Base-by-base conservation (phyloP, 1,140 invertebrate species). In the Eurosta solidaginis region DNA sequence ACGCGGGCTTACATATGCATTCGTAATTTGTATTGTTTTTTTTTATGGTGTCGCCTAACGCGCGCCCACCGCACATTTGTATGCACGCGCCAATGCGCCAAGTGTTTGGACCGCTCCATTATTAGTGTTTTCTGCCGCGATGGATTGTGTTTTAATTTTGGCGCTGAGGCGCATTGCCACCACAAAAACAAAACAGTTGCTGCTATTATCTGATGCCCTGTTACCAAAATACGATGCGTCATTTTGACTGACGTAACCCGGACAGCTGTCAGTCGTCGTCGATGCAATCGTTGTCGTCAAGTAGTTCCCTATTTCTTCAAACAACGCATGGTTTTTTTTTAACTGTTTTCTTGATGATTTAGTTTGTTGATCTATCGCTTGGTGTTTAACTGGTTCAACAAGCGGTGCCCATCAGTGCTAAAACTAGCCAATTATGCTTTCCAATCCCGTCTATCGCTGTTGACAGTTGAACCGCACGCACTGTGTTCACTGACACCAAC, bases 151-250 rank as follows among this genome's bases (percentile, higher is more conserved):
- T 12, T n/a, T 42, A 12, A 12, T 33, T 3, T 0, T 36, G 59
- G 59, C 59, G 33, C 33, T 59, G 54, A 33, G 29, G 4, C 29
- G 29, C 54, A 27, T 45, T 33, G 73, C 45, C 73, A 40, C 9
- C 42, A 29, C 33, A 63, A n/a, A n/a, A n/a, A 40, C 36, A 6
- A 22, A n/a, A 36, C 29, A 12, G 75, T 74, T 68, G 45, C 77
- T 81, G 79, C 40, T 54, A 81, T 79, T 85, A 1, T 82, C 82
- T 87, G 86, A 78, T 85, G 81, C 81, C 86, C 86, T 87, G 86
- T 82, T 87, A 86, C 84, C 82, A 85, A 85, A 87, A 87, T 83
- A 86, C 86, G 84, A 87, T 87, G 86, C 86, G 86, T 87, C 86
- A 87, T 85, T 87, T 87, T 87, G 86, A 87, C 86, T 86, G 86